phyloP scores from a whole-genome alignment of 1,140 invertebrate species.

The Lasioglossum albipes region DNA sequence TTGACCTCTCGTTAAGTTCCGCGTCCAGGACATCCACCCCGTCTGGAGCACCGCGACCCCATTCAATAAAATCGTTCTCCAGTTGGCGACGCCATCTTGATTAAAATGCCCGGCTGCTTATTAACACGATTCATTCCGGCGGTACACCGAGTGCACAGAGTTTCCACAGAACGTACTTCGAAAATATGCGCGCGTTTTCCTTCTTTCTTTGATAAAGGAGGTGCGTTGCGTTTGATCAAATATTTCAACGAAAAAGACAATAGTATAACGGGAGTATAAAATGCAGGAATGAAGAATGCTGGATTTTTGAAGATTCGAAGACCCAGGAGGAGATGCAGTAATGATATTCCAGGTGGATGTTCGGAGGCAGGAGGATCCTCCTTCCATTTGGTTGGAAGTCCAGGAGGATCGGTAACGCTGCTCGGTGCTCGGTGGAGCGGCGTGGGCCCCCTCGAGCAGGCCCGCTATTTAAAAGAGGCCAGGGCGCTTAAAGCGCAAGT shows the following conservation, averaged over 20 bases:
- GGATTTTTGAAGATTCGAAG: not conserved
- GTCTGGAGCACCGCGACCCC: slow-evolving; percentile 4
- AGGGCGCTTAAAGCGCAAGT: slow-evolving; percentile 71
- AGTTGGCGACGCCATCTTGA: not conserved
- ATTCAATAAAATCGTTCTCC: slow-evolving; percentile 5
- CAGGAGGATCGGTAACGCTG: slow-evolving; percentile 45
- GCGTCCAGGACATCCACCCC: slow-evolving; percentile 4
- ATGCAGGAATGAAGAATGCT: too few relatives aligned
- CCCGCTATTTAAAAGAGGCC: slow-evolving; percentile 72
- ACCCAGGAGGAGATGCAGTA: not conserved
- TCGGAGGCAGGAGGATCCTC: not conserved
- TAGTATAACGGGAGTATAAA: too few relatives aligned
- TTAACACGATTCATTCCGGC: not conserved
- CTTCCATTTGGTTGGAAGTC: slow-evolving; percentile 24
- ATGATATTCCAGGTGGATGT: not conserved
- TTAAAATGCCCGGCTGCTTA: not conserved
- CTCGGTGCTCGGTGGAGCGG: slow-evolving; percentile 27
- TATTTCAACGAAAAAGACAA: too few relatives aligned
- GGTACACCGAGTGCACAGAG: too few relatives aligned
- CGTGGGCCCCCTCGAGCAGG: slow-evolving; percentile 35
- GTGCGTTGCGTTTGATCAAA: too few relatives aligned
- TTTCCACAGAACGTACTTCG: too few relatives aligned
- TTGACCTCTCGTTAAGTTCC: slow-evolving; percentile 5
- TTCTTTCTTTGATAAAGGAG: too few relatives aligned
- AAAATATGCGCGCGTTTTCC: too few relatives aligned